Base-by-base conservation (phyloP, 2,113 vertebrate genomes). In the Sturnus vulgaris region DNA sequence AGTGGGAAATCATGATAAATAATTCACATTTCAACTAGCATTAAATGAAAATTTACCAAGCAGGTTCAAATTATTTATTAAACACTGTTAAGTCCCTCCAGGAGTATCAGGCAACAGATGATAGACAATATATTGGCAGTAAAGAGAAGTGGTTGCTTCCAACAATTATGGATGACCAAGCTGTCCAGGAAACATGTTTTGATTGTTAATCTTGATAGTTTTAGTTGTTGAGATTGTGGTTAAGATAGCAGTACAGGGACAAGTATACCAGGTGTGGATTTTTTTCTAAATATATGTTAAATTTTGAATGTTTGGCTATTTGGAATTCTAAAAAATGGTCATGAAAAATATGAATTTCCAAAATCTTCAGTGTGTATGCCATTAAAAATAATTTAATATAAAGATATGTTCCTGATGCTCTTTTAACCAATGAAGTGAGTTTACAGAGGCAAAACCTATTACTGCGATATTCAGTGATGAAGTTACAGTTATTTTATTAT, bases 121-220 rank as follows among this genome's bases (percentile, higher is more conserved):
- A 88, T 52, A 76, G 82, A 77, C 71, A 90, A n/a, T 35, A 66
- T 84, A 73, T 94, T 95, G 95, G 95, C 96, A 86, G 55, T 17
- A 25, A 71, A 49, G 65, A 68, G 39, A 86, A 86, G n/a, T 81
- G 63, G 11, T 66, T 95, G 68, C 76, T 96, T 93, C 84, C 78
- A 91, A 61, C 15, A 90, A 61, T 69, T 86, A 76, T 49, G 82
- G 70, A 82, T 79, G 28, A 90, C 15, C 75, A 82, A 19, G 37
- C 46, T 77, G 63, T 61, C 40, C 46, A 73, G 63, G 79, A 90
- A 82, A 82, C 14, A 27, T 37, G 28, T 77, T 94, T 86, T 46
- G 16, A 69, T 72, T 92, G 33, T 80, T 93, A 92, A 85, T 76
- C 66, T 77, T 73, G 50, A 70, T 46, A 77, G 55, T 12, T 81